Conservation (phyloP, 2,113 vertebrate genomes). For the Lota lota region DNA sequence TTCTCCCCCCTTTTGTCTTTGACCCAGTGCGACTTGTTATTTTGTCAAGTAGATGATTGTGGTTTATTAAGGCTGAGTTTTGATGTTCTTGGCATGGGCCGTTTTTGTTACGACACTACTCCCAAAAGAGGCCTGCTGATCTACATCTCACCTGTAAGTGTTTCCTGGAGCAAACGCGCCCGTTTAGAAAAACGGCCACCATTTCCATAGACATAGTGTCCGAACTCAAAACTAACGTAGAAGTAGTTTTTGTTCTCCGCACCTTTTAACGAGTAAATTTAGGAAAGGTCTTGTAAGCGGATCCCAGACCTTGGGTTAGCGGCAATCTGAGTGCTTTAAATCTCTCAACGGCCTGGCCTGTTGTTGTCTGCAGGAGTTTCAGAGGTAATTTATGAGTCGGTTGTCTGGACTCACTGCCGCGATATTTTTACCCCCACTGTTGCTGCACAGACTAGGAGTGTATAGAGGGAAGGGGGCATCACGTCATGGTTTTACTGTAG, state of each 20-base stretch:
- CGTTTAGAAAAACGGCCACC: constrained; percentile 55
- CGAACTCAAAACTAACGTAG: constrained; percentile 59
- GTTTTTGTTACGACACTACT: constrained; percentile 34
- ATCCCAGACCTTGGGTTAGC: constrained; percentile 58
- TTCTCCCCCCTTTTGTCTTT: constrained; percentile 39
- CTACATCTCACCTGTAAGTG: constrained; percentile 59
- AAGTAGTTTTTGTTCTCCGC: constrained; percentile 40
- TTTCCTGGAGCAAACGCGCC: constrained; percentile 57
- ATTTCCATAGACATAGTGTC: constrained; percentile 41
- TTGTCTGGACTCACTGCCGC: constrained; percentile 69
- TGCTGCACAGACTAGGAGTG: constrained; percentile 73
- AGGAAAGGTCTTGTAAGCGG: constrained; percentile 64
- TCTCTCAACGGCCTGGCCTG: constrained; percentile 65
- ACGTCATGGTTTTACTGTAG: constrained; percentile 72
- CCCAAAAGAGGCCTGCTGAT: constrained; percentile 51
- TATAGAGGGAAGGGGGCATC: constrained; percentile 62
- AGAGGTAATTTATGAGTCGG: constrained; percentile 72
- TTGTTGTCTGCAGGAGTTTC: constrained; percentile 69
- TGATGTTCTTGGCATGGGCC: constrained; percentile 37
- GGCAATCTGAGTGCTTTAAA: constrained; percentile 64
- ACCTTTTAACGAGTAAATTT: constrained; percentile 67
- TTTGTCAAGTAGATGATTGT: constrained; percentile 41
- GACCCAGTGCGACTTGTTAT: constrained; percentile 60
- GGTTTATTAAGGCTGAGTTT: constrained; percentile 43
- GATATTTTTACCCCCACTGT: constrained; percentile 78